These are phyloP conservation scores for Spodoptera litura DNA, from an alignment of 1,140 invertebrate species.

Conservation along the genomic window DNA sequence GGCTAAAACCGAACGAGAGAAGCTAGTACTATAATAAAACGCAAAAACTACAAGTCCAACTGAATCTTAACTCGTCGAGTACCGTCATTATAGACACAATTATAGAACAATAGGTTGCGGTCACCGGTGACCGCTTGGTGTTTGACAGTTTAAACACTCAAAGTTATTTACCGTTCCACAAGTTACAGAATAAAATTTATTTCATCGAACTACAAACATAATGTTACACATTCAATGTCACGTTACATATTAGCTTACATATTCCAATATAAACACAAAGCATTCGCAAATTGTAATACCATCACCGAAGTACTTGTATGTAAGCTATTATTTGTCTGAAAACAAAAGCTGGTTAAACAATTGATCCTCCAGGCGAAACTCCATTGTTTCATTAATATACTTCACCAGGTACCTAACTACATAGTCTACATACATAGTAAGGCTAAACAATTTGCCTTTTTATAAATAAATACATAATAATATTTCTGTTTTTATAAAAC, in stretches of 20 bases:
- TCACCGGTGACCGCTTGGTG: no score
- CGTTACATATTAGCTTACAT: background rate
- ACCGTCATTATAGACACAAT: no score
- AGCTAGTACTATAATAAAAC: no score
- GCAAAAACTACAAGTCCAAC: no score
- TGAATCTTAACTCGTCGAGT: no score
- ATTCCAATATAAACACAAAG: background rate
- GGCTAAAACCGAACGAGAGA: no score
- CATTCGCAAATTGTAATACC: constrained; percentile 9
- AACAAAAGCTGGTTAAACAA: constrained; percentile 36
- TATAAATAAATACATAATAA: constrained; percentile 8
- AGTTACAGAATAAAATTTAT: no score
- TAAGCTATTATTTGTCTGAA: constrained; percentile 26
- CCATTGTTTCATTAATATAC: constrained; percentile 34
- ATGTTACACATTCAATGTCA: background rate
- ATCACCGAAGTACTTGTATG: constrained; percentile 1
- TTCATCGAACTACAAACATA: no score
- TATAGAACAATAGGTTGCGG: no score
- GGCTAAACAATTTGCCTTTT: background rate
- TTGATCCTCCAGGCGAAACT: constrained; percentile 12
- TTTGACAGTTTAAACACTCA: no score
- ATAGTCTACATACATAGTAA: background rate
- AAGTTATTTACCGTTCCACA: no score
- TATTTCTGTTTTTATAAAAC: background rate
- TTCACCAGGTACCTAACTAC: background rate